A percentile compares a stretch with the other conserved stretches of the same genome.
These are phyloP conservation scores for Idris sp. DNA, from an alignment of 1,140 invertebrate species.

Conservation along the genomic window DNA sequence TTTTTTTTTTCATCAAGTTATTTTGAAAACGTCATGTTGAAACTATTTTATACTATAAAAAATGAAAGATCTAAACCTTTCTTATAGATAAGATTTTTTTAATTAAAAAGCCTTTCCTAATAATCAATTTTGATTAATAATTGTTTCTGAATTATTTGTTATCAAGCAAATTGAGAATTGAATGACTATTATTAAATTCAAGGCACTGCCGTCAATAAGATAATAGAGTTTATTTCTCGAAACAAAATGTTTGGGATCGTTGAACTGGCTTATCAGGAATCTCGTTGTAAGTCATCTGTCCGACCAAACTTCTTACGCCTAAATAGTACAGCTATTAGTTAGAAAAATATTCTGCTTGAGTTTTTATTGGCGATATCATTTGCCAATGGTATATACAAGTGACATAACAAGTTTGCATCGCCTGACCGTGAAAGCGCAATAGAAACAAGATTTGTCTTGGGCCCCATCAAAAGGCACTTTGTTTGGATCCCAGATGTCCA, in stretches of 20 bases:
- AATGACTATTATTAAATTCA: too few relatives aligned
- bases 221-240: background rate
- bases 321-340: conserved; percentile 5
- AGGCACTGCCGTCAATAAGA: too few relatives aligned
- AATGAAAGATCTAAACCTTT: too few relatives aligned
- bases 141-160: too few relatives aligned
- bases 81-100: too few relatives aligned
- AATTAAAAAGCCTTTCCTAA: too few relatives aligned
- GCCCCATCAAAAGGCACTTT: conserved; percentile 22
- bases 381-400: conserved; percentile 4
- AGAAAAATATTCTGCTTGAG: conserved; percentile 7
- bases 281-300: conserved; percentile 15
- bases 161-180: too few relatives aligned
- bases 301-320: background rate
- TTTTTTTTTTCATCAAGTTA: too few relatives aligned
- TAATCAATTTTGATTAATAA: too few relatives aligned
- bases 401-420: conserved; percentile 28
- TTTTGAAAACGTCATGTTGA: too few relatives aligned
- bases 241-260: conserved; percentile 8
- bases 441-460: conserved; percentile 2
- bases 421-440: conserved; percentile 3
- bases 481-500: conserved; percentile 15
- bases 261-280: conserved; percentile 12
- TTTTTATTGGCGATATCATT: conserved; percentile 12
- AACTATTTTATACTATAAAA: too few relatives aligned